Conservation (phyloP, 2,797 vertebrate genomes). For the Characodon lateralis region DNA sequence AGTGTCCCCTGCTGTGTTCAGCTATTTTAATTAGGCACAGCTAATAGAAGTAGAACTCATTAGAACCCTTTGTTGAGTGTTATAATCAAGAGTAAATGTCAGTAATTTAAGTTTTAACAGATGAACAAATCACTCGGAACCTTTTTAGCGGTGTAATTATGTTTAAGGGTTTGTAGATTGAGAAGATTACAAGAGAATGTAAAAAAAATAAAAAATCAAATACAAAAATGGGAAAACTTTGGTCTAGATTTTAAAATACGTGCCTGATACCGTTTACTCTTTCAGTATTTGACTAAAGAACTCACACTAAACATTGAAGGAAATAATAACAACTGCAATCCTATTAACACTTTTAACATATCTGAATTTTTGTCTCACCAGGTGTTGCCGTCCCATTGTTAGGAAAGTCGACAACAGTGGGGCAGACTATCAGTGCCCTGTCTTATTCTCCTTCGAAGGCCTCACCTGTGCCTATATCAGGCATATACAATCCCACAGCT, state of each 20-base stretch:
- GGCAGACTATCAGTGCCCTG: conserved; percentile 64
- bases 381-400: conserved; percentile 72
- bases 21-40: neutral
- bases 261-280: neutral
- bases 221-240: neutral
- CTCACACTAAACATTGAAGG: too few relatives aligned
- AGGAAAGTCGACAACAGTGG: conserved; percentile 72
- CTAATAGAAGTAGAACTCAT: neutral
- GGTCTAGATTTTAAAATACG: neutral
- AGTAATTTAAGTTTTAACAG: neutral
- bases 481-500: conserved; percentile 56
- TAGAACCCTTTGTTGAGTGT: neutral
- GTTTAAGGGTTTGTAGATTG: neutral
- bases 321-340: neutral
- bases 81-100: neutral
- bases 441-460: conserved; percentile 70
- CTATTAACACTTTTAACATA: neutral
- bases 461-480: conserved; percentile 47
- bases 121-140: neutral
- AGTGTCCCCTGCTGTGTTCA: neutral
- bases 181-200: neutral
- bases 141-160: neutral
- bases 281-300: neutral
- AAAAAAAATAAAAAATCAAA: too few relatives aligned
- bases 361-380: conserved; percentile 38